These are phyloP conservation scores for Chitala chitala DNA, from an alignment of 2,113 vertebrate genomes.

Conservation along the genomic window DNA sequence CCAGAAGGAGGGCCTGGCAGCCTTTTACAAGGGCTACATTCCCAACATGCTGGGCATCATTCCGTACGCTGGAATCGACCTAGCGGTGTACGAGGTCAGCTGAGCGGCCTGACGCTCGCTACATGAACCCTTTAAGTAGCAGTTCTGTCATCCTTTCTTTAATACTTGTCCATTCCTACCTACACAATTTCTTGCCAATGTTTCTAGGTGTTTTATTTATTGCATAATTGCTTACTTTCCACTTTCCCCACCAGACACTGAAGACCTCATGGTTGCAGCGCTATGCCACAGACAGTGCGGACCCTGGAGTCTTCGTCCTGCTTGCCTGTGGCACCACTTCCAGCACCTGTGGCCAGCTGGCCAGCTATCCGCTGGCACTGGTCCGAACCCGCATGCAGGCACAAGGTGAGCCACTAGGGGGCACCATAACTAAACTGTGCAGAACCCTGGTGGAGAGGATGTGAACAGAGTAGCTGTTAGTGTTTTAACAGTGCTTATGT, in stretches of 20 bases:
- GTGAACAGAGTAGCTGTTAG: no score
- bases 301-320: constrained; percentile 82
- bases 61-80: constrained; percentile 90
- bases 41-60: constrained; percentile 96
- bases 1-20: constrained; percentile 69
- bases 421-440: not conserved
- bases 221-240: not conserved
- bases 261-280: constrained; percentile 86
- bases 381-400: constrained; percentile 95
- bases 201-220: not conserved
- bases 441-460: not conserved
- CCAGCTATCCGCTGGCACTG: constrained; percentile 89
- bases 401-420: constrained; percentile 68
- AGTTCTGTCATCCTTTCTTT: no score
- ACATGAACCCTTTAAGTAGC: no score
- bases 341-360: constrained; percentile 90
- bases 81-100: constrained; percentile 90
- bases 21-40: constrained; percentile 93
- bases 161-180: not conserved
- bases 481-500: not conserved
- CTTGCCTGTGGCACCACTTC: constrained; percentile 91
- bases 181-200: not conserved
- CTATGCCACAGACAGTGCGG: constrained; percentile 67
- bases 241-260: constrained; percentile 64
- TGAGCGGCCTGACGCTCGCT: not conserved